Conservation (phyloP, 2,113 vertebrate genomes). For the Osmerus mordax region DNA sequence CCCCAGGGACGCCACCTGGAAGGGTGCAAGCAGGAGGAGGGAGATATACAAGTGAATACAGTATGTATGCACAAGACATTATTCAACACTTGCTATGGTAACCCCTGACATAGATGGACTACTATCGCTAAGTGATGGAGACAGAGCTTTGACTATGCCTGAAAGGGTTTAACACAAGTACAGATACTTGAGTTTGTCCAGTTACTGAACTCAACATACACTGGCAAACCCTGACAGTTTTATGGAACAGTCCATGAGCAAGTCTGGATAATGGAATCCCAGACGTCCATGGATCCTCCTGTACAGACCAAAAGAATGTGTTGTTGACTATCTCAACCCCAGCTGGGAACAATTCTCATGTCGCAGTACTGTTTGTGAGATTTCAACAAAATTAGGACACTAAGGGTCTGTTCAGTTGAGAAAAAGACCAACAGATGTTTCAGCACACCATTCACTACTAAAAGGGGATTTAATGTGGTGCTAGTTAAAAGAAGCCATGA, state of each 20-base stretch:
- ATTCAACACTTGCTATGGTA: background rate
- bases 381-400: background rate
- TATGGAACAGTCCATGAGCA: background rate
- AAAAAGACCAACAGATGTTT: slow-evolving; percentile 15
- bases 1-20: slow-evolving; percentile 89
- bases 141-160: too few species aligned
- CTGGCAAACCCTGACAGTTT: background rate
- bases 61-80: background rate
- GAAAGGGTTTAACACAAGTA: background rate
- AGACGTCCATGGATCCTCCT: background rate
- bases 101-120: too few species aligned
- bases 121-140: too few species aligned
- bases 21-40: background rate
- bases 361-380: background rate
- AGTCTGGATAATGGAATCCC: background rate
- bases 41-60: background rate
- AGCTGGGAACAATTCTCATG: background rate
- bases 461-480: background rate
- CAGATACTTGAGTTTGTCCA: background rate
- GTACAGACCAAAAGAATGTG: background rate
- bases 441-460: background rate
- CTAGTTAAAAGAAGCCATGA: too few species aligned
- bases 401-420: background rate
- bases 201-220: background rate
- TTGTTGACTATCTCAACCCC: background rate